phyloP scores from a whole-genome alignment of 2,888 invertebrate species.

The Drosophila lutescens region DNA sequence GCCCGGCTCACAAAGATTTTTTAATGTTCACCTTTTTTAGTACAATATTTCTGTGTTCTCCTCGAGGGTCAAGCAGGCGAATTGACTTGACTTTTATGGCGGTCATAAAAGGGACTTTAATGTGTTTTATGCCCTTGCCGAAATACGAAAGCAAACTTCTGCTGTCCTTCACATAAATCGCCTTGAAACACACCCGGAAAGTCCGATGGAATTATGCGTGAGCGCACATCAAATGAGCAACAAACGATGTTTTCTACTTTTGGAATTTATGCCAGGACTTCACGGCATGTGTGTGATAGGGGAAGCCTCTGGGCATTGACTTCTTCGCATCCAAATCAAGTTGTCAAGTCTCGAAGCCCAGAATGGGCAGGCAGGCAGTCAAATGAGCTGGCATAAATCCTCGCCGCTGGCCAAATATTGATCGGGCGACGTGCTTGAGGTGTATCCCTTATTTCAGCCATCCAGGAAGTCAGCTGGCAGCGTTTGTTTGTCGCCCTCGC shows the following conservation, averaged over 20 bases:
- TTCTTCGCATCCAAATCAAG: constrained; percentile 57
- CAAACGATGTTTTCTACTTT: constrained; percentile 37
- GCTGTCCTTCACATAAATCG: constrained; percentile 62
- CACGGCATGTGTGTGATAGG: constrained; percentile 9
- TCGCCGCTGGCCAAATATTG: constrained; percentile 33
- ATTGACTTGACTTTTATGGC: constrained; percentile 70
- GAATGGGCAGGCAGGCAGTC: constrained; percentile 39
- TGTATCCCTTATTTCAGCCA: constrained; percentile 4
- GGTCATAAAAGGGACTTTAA: constrained; percentile 73
- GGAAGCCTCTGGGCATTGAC: constrained; percentile 13
- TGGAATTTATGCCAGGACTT: constrained; percentile 41
- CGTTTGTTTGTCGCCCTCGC: constrained; percentile 54
- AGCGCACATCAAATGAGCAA: constrained; percentile 48
- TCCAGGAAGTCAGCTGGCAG: constrained; percentile 31
- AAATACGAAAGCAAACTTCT: constrained; percentile 34
- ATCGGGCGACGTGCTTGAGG: constrained; percentile 22
- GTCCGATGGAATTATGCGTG: constrained; percentile 58
- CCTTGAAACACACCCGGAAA: constrained; percentile 38
- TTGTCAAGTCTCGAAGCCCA: constrained; percentile 49
- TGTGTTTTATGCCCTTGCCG: constrained; percentile 63
- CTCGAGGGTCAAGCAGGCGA: constrained; percentile 60
- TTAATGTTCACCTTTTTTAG: constrained; percentile 55
- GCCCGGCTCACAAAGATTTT: constrained; percentile 37
- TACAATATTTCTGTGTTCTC: constrained; percentile 40
- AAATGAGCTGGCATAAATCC: constrained; percentile 71